Evolutionary conservation across 2,113 vertebrate species (phyloP), one percentile per base, ranked within the genome.

Genomic region (Serinus canaria): DNA sequence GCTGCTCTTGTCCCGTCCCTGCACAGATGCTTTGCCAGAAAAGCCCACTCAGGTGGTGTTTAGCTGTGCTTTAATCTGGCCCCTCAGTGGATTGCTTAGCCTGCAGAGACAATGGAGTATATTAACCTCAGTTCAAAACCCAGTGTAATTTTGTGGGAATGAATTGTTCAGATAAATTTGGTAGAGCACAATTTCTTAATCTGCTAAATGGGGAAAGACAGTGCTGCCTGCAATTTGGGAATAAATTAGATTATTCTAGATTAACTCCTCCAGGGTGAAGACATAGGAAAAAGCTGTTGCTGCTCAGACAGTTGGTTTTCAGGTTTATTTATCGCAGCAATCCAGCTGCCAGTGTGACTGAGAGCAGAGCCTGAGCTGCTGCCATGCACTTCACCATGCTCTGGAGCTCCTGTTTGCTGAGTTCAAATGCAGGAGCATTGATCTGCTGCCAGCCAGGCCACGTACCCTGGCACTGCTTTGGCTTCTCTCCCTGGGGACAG

Each of bases 201-300:
- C 87, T 91, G 64, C 85, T 91, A 39, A 88, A 91, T 88, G 87
- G 70, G 63, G 68, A 70, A 59, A 77, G 91, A 76, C 74, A 66
- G 35, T 5, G 27, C 74, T 90, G 72, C 84, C 59, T 85, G 84
- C 67, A 73, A 43, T 96, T 95, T 90, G 84, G 72, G 82, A 83
- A 81, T 89, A 94, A 95, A 93, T 92, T 79, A 70, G 79, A 90
- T 94, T 83, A 87, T 11, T 90, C 75, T 85, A 88, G 87, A 92
- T 95, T 95, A 92, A 95, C 87, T 83, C 94, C 91, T 95, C 77
- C 43, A 12, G 90, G 27, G 44, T 80, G 79, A 56, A 85, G 79
- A 64, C 47, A 58, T 62, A 41, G 39, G 67, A 87, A 22, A 82
- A 93, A 41, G 39, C 79, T 84, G 37, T 41, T 88, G 72, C 67